Evolutionary conservation across 2,888 invertebrate genomes (phyloP).

Genomic region (Drosophila tanythrix): DNA sequence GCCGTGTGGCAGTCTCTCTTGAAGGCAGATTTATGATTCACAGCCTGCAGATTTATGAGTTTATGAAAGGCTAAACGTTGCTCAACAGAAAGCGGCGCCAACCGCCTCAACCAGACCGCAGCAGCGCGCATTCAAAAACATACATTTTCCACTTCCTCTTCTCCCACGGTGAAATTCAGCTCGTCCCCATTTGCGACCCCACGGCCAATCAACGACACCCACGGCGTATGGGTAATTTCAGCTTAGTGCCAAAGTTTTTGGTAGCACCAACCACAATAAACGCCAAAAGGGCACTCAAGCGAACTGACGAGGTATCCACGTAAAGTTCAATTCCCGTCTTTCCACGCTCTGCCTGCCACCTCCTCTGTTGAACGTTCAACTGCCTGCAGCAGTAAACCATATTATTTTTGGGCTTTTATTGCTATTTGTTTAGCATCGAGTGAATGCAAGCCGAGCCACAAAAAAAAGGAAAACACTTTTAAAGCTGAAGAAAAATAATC

Average conservation of each 20-base stretch:
- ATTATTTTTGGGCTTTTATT: constrained; percentile 75
- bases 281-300: constrained; percentile 76
- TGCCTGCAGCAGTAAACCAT: constrained; percentile 65
- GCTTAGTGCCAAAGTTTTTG: constrained; percentile 69
- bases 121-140: neutral
- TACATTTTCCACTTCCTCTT: constrained; percentile 6
- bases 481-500: constrained; percentile 32
- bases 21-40: constrained; percentile 66
- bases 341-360: neutral
- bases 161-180: neutral
- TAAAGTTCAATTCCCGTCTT: constrained; percentile 29
- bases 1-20: constrained; percentile 10
- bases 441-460: constrained; percentile 20
- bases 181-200: constrained; percentile 12
- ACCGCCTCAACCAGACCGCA: constrained; percentile 29
- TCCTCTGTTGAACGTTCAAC: constrained; percentile 15
- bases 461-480: constrained; percentile 11
- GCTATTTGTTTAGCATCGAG: constrained; percentile 69
- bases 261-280: constrained; percentile 65
- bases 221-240: constrained; percentile 77
- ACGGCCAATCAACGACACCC: constrained; percentile 69
- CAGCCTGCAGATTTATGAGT: constrained; percentile 71
- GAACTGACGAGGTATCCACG: constrained; percentile 58
- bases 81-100: constrained; percentile 15
- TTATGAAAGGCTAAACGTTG: constrained; percentile 55